phyloP scores from a whole-genome alignment of 1,140 invertebrate species.

The Steinernema feltiae region DNA sequence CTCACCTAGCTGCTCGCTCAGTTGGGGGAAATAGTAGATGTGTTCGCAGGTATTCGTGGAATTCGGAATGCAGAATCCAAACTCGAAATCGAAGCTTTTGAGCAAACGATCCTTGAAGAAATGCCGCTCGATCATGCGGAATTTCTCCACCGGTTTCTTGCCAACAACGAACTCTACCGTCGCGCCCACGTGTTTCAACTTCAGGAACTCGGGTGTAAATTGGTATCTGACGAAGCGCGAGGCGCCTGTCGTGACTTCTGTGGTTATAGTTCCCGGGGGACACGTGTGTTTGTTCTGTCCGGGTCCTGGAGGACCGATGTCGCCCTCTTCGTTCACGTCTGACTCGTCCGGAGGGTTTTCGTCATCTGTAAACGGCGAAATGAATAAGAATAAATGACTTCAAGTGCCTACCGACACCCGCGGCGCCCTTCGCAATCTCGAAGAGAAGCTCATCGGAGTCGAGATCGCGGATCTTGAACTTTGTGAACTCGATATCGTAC shows the following conservation, averaged over 20 bases:
- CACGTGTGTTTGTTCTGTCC: background rate
- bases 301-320: background rate
- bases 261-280: background rate
- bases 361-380: constrained; percentile 20
- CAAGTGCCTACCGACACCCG: constrained; percentile 43
- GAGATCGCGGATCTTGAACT: constrained; percentile 91
- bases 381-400: background rate
- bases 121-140: constrained; percentile 96
- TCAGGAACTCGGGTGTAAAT: constrained; percentile 89
- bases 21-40: constrained; percentile 92
- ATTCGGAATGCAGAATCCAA: constrained; percentile 96
- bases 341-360: constrained; percentile 24
- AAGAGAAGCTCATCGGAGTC: constrained; percentile 85
- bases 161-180: constrained; percentile 97
- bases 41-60: constrained; percentile 96
- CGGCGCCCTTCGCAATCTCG: constrained; percentile 91
- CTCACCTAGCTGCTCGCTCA: constrained; percentile 78
- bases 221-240: constrained; percentile 74
- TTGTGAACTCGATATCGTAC: constrained; percentile 94
- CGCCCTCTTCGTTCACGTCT: constrained; percentile 22
- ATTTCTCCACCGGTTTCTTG: constrained; percentile 80
- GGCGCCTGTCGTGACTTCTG: background rate
- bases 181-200: constrained; percentile 86
- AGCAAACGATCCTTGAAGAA: constrained; percentile 86
- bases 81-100: constrained; percentile 99